Conservation (phyloP, 2,113 vertebrate genomes). For the Tetrao urogallus region DNA sequence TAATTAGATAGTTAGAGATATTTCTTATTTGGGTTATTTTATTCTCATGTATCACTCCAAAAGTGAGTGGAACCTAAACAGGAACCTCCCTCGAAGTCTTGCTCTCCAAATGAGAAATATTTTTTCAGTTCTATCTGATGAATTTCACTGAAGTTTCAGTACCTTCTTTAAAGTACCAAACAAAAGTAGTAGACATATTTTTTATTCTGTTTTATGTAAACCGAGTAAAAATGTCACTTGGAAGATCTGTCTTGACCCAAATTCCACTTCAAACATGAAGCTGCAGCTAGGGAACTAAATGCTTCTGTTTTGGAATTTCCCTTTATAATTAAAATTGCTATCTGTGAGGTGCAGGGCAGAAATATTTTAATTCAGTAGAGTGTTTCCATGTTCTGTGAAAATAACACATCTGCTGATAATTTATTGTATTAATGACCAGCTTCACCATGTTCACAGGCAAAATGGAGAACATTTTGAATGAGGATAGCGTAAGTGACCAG, state of each 20-base stretch:
- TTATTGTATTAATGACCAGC: neutral
- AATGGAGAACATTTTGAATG: constrained; percentile 78
- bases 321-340: neutral
- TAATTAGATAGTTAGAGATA: neutral
- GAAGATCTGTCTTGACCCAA: neutral
- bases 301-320: neutral
- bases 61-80: neutral
- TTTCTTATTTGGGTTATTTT: neutral
- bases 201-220: neutral
- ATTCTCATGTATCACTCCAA: neutral
- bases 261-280: neutral
- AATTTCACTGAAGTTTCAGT: neutral
- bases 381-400: neutral
- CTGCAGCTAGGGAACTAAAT: neutral
- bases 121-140: neutral
- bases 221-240: neutral
- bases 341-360: neutral
- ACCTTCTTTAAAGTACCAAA: neutral
- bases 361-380: neutral
- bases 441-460: constrained; percentile 70
- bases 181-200: neutral
- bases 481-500: constrained; percentile 69
- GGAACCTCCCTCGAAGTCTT: neutral
- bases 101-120: neutral
- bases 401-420: neutral